phyloP scores from a whole-genome alignment of 2,797 vertebrate species.

The Danio kyathit region DNA sequence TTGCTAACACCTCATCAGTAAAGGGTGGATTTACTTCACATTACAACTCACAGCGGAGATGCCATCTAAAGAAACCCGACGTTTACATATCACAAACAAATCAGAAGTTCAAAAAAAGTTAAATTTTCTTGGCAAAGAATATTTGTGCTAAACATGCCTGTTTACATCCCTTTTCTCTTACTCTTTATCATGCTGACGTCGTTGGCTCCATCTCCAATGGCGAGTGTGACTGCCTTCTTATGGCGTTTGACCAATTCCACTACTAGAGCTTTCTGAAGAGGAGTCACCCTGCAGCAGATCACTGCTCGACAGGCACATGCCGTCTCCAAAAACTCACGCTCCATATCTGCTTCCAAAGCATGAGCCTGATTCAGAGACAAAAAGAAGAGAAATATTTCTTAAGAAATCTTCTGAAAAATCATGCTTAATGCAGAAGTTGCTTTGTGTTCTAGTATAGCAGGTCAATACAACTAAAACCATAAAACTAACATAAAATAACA shows the following conservation, averaged over 20 bases:
- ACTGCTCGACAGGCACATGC: slow-evolving; percentile 90
- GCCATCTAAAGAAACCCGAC: not conserved
- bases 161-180: slow-evolving; percentile 72
- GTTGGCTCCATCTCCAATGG: slow-evolving; percentile 93
- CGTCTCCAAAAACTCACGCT: slow-evolving; percentile 88
- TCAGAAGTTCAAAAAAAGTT: not conserved
- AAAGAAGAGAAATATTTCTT: not conserved
- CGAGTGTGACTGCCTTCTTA: slow-evolving; percentile 93
- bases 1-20: too few species aligned
- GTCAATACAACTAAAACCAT: too few species aligned
- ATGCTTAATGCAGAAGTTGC: not conserved
- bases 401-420: not conserved
- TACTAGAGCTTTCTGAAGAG: slow-evolving; percentile 94
- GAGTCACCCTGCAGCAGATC: slow-evolving; percentile 95
- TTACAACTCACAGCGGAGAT: too few species aligned
- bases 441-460: too few species aligned
- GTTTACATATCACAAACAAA: not conserved
- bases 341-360: slow-evolving; percentile 92
- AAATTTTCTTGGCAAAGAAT: not conserved
- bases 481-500: too few species aligned
- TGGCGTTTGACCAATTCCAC: slow-evolving; percentile 95
- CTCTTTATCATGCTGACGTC: slow-evolving; percentile 99
- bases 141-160: not conserved
- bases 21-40: too few species aligned
- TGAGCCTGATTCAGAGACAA: slow-evolving; percentile 82